A percentile compares a stretch with the other conserved stretches of the same genome.
These are phyloP conservation scores for Brienomyrus longianalis DNA, from an alignment of 2,113 vertebrate species.

Conservation along the genomic window DNA sequence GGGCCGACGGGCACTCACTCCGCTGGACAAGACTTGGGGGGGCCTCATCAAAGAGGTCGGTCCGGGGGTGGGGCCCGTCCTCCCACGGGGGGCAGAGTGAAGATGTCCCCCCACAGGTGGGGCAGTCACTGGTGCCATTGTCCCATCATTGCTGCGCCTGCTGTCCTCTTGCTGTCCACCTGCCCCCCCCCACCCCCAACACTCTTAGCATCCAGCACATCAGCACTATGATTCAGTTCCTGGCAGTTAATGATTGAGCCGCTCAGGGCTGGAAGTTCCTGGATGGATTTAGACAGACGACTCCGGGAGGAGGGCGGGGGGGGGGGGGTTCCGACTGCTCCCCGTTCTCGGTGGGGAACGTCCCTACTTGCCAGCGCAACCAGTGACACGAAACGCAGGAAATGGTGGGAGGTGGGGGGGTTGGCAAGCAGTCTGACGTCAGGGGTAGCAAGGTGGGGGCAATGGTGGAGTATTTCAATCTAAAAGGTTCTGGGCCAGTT, in stretches of 20 bases:
- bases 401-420: conserved; percentile 43
- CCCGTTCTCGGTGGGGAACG: conserved; percentile 44
- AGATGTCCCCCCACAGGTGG: conserved; percentile 45
- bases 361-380: neutral
- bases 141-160: conserved; percentile 11
- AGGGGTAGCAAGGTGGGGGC: conserved; percentile 30
- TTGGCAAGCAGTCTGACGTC: neutral
- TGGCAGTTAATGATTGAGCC: conserved; percentile 68
- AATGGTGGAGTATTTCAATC: conserved; percentile 25
- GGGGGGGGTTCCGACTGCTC: conserved; percentile 42
- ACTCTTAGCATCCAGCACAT: conserved; percentile 45
- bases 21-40: conserved; percentile 44
- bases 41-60: conserved; percentile 44
- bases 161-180: conserved; percentile 32
- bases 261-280: conserved; percentile 53
- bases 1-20: conserved; percentile 55
- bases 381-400: conserved; percentile 55
- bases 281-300: conserved; percentile 32
- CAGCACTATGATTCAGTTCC: conserved; percentile 66
- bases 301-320: conserved; percentile 57
- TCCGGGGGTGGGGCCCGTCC: neutral
- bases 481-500: conserved; percentile 46
- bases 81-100: conserved; percentile 11
- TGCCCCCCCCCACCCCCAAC: conserved; percentile 13
- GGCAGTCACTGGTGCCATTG: conserved; percentile 49